Evolutionary conservation across 92 coral and sea anemone genomes (phyloP).

Genomic region (Porites lobata): DNA sequence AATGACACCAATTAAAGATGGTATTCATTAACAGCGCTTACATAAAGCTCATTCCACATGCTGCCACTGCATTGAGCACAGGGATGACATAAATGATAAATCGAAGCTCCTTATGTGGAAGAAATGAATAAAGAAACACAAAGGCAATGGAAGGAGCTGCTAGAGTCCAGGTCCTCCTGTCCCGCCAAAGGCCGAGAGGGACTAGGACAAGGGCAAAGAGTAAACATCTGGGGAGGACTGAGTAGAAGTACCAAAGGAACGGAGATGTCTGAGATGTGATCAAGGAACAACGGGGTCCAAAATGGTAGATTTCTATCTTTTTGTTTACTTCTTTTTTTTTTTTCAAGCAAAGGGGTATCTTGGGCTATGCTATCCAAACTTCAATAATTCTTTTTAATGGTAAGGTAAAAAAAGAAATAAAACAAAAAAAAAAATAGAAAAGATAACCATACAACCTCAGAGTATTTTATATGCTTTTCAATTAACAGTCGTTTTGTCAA

Average conservation of each 20-base stretch:
- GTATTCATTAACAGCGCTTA: slow-evolving; percentile 51
- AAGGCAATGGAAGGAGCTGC: slow-evolving; percentile 78
- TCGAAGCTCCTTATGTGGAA: slow-evolving; percentile 97
- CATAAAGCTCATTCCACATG: slow-evolving; percentile 94
- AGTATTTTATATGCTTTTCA: too few species aligned
- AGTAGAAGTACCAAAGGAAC: slow-evolving; percentile 96
- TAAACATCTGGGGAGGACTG: slow-evolving; percentile 94
- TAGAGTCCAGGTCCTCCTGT: slow-evolving; percentile 87
- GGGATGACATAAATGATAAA: slow-evolving; percentile 93
- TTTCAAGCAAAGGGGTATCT: neutral
- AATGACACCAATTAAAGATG: too few species aligned
- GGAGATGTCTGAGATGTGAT: slow-evolving; percentile 87
- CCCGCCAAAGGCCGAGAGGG: slow-evolving; percentile 90
- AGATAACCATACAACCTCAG: too few species aligned
- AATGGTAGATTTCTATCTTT: too few species aligned
- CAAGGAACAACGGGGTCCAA: slow-evolving; percentile 47
- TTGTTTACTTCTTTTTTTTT: neutral
- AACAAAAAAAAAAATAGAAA: too few species aligned
- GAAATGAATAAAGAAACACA: slow-evolving; percentile 88
- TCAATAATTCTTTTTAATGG: too few species aligned
- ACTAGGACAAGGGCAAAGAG: slow-evolving; percentile 80
- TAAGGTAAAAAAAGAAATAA: too few species aligned
- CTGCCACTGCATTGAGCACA: slow-evolving; percentile 89
- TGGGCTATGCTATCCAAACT: neutral
- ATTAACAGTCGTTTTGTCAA: too few species aligned